phyloP scores from a whole-genome alignment of 2,797 vertebrate species.

The Platalea minor region DNA sequence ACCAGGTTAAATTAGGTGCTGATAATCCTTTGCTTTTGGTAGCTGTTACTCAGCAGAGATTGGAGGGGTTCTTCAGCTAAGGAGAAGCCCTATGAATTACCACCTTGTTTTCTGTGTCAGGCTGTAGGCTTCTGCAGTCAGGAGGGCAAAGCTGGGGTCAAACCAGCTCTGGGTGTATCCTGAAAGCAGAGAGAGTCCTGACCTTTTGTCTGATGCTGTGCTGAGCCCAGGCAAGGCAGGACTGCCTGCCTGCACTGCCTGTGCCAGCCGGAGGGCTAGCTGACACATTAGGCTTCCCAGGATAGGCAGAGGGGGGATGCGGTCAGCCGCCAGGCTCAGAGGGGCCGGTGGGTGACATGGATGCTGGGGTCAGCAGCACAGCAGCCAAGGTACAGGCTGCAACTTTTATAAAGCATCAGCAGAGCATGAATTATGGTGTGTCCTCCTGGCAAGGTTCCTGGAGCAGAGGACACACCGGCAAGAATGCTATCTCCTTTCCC shows the following conservation, averaged over 20 bases:
- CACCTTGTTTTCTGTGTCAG: background rate
- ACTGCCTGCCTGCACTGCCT: background rate
- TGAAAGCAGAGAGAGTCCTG: background rate
- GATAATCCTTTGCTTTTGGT: background rate
- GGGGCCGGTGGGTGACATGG: background rate
- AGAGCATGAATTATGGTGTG: constrained; percentile 53
- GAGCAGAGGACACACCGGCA: constrained; percentile 44
- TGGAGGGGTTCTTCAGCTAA: background rate
- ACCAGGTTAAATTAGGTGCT: background rate
- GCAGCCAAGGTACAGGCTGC: constrained; percentile 24
- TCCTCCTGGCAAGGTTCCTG: constrained; percentile 51
- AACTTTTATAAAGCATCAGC: constrained; percentile 63
- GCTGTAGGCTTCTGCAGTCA: background rate
- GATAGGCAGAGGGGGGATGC: background rate
- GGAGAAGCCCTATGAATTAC: background rate
- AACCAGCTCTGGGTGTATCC: background rate
- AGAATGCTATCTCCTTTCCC: constrained; percentile 34
- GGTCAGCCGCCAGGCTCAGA: fast-evolving
- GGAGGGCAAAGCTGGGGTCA: background rate
- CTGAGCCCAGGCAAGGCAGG: background rate
- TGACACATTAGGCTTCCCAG: background rate
- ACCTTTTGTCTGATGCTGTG: background rate
- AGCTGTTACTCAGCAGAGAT: background rate
- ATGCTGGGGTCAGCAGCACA: constrained; percentile 48
- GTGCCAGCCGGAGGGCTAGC: background rate